A percentile compares a stretch with the other conserved stretches of the same genome.
Conservation (phyloP, 2,113 vertebrate genomes). For the Pteronura brasiliensis region DNA sequence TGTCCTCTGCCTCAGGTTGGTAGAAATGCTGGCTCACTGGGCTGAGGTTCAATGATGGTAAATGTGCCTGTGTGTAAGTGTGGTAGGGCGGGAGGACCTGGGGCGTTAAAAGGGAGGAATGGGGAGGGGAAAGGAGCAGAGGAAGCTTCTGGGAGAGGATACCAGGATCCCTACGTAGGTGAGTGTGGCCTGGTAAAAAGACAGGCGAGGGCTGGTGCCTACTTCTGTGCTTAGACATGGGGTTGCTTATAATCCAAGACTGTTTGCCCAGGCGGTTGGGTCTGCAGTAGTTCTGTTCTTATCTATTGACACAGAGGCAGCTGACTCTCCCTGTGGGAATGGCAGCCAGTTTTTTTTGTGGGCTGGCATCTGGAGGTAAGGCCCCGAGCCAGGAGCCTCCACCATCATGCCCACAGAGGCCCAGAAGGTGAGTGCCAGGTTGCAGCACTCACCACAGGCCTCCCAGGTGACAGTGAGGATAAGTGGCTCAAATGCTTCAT, state of each 20-base stretch:
- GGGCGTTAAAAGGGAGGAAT: not conserved
- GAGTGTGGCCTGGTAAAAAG: not conserved
- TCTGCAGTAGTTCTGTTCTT: constrained; percentile 58
- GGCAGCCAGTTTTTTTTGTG: not conserved
- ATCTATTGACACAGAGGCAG: constrained; percentile 66
- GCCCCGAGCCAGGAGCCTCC: constrained; percentile 11
- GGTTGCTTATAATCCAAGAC: constrained; percentile 25
- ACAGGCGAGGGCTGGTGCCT: not conserved
- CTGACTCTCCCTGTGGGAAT: constrained; percentile 49
- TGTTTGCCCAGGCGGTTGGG: constrained; percentile 25
- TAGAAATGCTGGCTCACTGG: not conserved
- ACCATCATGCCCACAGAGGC: not conserved
- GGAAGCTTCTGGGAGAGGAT: not conserved
- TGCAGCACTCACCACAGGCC: not conserved
- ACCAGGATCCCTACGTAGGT: not conserved
- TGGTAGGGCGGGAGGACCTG: not conserved
- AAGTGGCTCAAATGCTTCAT: not conserved
- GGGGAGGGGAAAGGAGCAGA: not conserved
- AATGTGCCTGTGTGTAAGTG: not conserved
- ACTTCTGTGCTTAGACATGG: constrained; percentile 40
- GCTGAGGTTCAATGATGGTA: not conserved
- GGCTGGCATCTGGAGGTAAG: not conserved
- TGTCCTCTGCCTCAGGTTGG: not conserved
- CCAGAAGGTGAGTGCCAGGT: not conserved
- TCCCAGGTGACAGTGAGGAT: not conserved